These are phyloP conservation scores for Solenopsis invicta DNA, from an alignment of 1,140 invertebrate species.

Conservation along the genomic window DNA sequence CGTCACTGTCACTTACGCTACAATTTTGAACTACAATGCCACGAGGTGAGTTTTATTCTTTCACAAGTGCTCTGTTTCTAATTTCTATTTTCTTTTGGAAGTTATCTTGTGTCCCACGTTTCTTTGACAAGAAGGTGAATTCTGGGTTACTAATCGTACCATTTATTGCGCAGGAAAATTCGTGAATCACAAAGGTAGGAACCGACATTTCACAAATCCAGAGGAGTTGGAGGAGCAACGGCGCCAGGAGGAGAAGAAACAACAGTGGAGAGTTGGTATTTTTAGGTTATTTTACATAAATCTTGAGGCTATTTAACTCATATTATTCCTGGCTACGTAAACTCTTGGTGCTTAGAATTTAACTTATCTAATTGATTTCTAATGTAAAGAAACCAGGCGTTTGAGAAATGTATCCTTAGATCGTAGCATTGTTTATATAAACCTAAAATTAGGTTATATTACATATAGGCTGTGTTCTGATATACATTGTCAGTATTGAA, in stretches of 20 bases:
- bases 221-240: slow-evolving; percentile 96
- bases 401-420: too few species aligned
- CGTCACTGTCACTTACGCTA: not conserved
- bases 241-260: slow-evolving; percentile 91
- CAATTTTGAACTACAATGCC: slow-evolving; percentile 11
- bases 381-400: not conserved
- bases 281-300: slow-evolving; percentile 79
- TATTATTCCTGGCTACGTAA: not conserved
- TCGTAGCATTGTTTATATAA: too few species aligned
- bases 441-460: too few species aligned
- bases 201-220: slow-evolving; percentile 96
- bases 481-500: too few species aligned
- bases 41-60: slow-evolving; percentile 3
- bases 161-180: slow-evolving; percentile 91
- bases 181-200: slow-evolving; percentile 96
- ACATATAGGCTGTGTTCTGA: too few species aligned
- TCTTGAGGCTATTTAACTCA: slow-evolving; percentile 37
- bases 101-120: slow-evolving; percentile 11
- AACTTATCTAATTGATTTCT: not conserved
- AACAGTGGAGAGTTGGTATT: slow-evolving; percentile 90
- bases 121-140: not conserved
- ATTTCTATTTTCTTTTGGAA: not conserved
- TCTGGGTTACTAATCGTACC: not conserved
- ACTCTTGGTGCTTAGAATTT: not conserved
- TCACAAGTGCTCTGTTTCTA: not conserved